Conservation (phyloP, 2,113 vertebrate genomes). For the Istiophorus platypterus region DNA sequence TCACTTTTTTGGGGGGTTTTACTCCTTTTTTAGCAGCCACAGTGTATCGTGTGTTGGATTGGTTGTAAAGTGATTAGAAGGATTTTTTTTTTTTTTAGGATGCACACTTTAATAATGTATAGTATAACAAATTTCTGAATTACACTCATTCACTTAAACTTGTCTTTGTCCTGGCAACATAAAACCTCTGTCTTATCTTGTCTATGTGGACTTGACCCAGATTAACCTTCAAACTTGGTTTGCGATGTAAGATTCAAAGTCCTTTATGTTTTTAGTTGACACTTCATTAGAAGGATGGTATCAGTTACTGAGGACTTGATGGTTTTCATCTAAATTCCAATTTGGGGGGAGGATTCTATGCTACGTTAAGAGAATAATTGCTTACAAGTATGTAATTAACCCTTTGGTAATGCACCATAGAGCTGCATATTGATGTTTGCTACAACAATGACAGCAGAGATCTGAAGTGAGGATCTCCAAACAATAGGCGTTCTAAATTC, state of each 20-base stretch:
- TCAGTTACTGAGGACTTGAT: conserved; percentile 45
- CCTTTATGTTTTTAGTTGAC: conserved; percentile 46
- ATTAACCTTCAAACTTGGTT: conserved; percentile 21
- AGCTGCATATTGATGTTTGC: conserved; percentile 72
- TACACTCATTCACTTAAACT: not conserved
- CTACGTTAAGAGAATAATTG: conserved; percentile 69
- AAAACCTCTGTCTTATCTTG: not conserved
- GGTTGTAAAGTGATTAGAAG: not conserved
- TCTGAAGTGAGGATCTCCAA: conserved; percentile 70
- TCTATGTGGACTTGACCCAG: conserved; percentile 16
- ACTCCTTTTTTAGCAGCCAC: not conserved
- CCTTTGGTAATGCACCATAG: conserved; percentile 61
- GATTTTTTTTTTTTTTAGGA: conserved; percentile 10
- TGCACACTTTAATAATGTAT: conserved; percentile 2
- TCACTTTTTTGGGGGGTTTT: not conserved
- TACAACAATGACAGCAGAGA: conserved; percentile 51
- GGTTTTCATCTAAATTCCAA: conserved; percentile 61
- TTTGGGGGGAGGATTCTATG: conserved; percentile 41
- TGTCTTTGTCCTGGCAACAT: not conserved
- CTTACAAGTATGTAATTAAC: conserved; percentile 78
- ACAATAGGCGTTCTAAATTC: conserved; percentile 69
- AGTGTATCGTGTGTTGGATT: not conserved
- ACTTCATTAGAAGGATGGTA: conserved; percentile 47
- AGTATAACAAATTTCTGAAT: not conserved
- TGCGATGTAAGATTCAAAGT: conserved; percentile 7